phyloP scores from a whole-genome alignment of 1,140 invertebrate species.

The Teleopsis dalmanni region DNA sequence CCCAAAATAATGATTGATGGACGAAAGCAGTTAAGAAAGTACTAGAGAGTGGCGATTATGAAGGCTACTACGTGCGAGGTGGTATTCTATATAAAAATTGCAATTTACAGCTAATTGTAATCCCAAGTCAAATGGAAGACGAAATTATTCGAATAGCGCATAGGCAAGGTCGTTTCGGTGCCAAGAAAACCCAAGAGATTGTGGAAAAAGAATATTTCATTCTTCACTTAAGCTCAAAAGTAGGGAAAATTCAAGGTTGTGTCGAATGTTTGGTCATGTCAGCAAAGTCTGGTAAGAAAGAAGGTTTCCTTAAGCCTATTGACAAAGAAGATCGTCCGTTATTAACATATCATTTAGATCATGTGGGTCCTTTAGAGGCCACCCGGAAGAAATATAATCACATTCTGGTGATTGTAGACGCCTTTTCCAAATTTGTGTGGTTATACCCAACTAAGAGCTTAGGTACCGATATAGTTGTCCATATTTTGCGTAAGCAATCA shows the following conservation, averaged over 20 bases:
- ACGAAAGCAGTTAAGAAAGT: neutral
- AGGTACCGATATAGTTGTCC: no score
- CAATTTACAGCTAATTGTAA: neutral
- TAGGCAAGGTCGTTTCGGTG: neutral
- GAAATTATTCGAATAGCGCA: neutral
- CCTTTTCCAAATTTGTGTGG: no score
- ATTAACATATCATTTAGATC: neutral
- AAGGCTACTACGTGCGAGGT: no score
- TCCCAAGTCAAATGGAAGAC: neutral
- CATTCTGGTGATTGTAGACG: no score
- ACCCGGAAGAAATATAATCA: neutral
- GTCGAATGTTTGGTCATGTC: neutral
- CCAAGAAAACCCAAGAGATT: no score
- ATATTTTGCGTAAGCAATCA: no score
- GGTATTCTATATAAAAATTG: no score
- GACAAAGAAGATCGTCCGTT: neutral
- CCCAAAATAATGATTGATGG: no score
- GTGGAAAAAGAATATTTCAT: no score
- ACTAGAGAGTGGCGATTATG: no score
- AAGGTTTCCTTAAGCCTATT: conserved; percentile 1
- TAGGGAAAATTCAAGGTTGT: neutral
- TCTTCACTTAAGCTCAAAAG: neutral
- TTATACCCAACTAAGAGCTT: no score
- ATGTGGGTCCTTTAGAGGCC: neutral
- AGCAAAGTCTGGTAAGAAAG: neutral